Evolutionary conservation across 2,797 vertebrate species (phyloP).

Genomic region (Sebastes steindachneri): DNA sequence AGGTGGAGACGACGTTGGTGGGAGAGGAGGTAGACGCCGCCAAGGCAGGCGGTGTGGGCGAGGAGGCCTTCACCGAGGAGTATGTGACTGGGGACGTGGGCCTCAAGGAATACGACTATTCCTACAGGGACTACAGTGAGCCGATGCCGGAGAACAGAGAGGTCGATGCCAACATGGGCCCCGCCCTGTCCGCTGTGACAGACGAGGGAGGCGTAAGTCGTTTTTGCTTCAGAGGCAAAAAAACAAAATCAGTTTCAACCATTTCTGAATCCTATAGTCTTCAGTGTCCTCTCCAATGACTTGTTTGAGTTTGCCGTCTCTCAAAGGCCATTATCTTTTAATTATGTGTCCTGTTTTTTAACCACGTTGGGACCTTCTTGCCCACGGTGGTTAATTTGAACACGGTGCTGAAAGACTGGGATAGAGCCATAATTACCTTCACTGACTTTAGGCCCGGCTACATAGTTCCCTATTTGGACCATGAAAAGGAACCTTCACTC

Average conservation of each 20-base stretch:
- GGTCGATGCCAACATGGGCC: constrained; percentile 85
- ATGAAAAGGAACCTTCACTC: background rate
- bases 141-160: constrained; percentile 78
- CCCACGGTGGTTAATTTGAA: background rate
- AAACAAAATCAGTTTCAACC: constrained; percentile 67
- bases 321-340: background rate
- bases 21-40: constrained; percentile 75
- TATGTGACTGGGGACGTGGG: constrained; percentile 83
- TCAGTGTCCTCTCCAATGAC: constrained; percentile 23
- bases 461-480: background rate
- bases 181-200: constrained; percentile 89
- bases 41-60: constrained; percentile 72
- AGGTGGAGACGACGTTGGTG: constrained; percentile 74
- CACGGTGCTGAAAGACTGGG: background rate
- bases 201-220: constrained; percentile 91
- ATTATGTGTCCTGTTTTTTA: background rate
- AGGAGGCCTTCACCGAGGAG: constrained; percentile 86
- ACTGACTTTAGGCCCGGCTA: background rate
- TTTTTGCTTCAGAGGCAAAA: constrained; percentile 67
- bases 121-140: constrained; percentile 89
- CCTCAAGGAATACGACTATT: constrained; percentile 89
- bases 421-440: background rate
- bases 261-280: constrained; percentile 32
- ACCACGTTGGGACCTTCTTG: background rate
- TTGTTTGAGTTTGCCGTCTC: constrained; percentile 41